These are phyloP conservation scores for Heliconius melpomene DNA, from an alignment of 1,140 invertebrate genomes.

Conservation along the genomic window DNA sequence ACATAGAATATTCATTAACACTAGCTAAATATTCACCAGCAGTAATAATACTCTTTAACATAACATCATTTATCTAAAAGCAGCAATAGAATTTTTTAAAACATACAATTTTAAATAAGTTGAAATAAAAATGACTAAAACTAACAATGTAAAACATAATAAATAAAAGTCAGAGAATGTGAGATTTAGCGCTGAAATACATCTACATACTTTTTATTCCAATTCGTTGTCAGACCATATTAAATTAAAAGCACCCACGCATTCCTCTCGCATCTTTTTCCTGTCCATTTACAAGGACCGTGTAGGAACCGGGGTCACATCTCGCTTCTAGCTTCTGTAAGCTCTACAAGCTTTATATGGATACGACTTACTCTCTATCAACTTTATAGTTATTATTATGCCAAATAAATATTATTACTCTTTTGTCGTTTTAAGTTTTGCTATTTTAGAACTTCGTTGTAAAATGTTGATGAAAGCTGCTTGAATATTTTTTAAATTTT, in stretches of 20 bases:
- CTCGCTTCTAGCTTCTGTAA: constrained; percentile 60
- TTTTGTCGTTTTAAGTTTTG: no score
- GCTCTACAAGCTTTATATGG: constrained; percentile 47
- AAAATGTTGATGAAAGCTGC: no score
- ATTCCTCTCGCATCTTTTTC: constrained; percentile 79
- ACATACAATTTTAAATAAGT: neutral
- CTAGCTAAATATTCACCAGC: no score
- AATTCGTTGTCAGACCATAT: constrained; percentile 79
- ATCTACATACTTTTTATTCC: constrained; percentile 78
- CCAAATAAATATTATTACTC: no score
- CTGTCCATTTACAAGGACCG: constrained; percentile 80
- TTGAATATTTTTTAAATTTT: no score
- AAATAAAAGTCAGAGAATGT: constrained; percentile 42
- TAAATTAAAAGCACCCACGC: constrained; percentile 80
- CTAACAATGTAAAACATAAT: constrained; percentile 54
- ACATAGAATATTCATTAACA: no score
- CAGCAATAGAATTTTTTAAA: neutral
- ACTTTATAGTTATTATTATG: neutral
- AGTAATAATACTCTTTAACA: no score
- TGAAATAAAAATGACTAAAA: neutral
- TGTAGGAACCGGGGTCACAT: constrained; percentile 76
- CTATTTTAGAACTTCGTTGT: no score
- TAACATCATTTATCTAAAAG: no score
- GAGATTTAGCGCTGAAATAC: constrained; percentile 47
- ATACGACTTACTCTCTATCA: constrained; percentile 45